These are phyloP conservation scores for Sebastes trivittatus DNA, from an alignment of 2,797 vertebrate genomes.

Conservation along the genomic window DNA sequence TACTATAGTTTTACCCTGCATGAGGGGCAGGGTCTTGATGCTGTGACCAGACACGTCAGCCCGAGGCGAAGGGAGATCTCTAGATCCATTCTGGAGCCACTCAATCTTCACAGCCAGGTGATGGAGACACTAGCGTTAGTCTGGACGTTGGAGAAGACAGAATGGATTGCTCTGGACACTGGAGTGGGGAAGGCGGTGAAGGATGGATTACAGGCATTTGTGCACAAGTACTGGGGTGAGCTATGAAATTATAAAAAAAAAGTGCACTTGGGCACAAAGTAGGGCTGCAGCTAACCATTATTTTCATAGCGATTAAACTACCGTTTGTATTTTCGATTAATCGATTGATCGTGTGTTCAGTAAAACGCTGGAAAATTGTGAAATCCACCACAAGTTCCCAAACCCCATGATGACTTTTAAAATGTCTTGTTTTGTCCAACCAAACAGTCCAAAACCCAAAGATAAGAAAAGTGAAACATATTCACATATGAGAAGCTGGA, in stretches of 20 bases:
- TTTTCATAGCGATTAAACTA: background rate
- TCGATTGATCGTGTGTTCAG: background rate
- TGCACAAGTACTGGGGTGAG: constrained; percentile 85
- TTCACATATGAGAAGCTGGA: background rate
- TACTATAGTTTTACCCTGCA: constrained; percentile 79
- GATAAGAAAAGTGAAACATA: background rate
- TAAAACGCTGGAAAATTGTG: background rate
- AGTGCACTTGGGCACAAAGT: background rate
- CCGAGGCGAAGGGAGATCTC: constrained; percentile 78
- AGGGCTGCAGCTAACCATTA: background rate
- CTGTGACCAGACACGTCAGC: constrained; percentile 55
- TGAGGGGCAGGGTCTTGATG: constrained; percentile 58
- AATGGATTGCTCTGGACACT: constrained; percentile 63
- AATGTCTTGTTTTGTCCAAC: background rate
- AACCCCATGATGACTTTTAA: background rate
- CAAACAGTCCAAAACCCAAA: background rate
- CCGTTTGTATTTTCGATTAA: background rate
- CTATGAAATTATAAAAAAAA: background rate
- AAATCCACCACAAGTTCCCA: background rate
- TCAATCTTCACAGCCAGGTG: constrained; percentile 75
- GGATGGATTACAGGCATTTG: constrained; percentile 79
- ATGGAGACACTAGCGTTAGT: constrained; percentile 74
- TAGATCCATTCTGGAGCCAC: constrained; percentile 54
- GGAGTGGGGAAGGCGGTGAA: constrained; percentile 64
- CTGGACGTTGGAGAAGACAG: constrained; percentile 72